phyloP scores from a whole-genome alignment of 2,797 vertebrate species.

The Parauchenoglanis ngamensis region DNA sequence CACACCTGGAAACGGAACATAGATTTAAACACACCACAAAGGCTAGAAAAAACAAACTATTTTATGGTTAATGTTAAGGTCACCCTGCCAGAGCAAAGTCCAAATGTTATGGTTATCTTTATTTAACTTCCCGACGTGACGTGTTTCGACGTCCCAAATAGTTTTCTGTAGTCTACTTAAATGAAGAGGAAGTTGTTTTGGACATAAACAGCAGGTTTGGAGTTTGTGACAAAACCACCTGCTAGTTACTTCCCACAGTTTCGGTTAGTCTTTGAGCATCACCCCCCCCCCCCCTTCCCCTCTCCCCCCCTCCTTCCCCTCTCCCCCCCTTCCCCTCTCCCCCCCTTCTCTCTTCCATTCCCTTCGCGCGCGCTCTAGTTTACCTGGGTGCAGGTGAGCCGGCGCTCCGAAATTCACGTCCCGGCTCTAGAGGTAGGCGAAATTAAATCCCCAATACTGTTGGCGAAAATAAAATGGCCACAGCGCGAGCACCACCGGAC shows the following conservation, averaged over 20 bases:
- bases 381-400: conserved; percentile 26
- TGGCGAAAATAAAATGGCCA: not conserved
- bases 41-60: not conserved
- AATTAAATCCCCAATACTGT: not conserved
- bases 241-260: not conserved
- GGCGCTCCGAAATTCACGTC: conserved; percentile 3
- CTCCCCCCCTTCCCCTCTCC: not conserved
- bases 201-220: not conserved
- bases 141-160: not conserved
- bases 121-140: not conserved
- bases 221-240: not conserved
- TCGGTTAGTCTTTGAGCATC: not conserved
- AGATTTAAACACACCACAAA: not conserved
- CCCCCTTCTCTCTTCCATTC: too few relatives aligned
- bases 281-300: too few relatives aligned
- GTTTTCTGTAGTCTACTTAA: not conserved
- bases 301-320: not conserved
- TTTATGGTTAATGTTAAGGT: too few relatives aligned
- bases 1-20: not conserved
- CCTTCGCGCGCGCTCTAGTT: not conserved
- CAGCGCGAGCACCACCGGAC: not conserved
- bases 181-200: not conserved
- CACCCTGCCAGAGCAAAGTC: not conserved
- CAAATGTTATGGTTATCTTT: not conserved
- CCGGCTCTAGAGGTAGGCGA: not conserved